Conservation (phyloP, 2,797 vertebrate species). For the Nyctalus aviator region DNA sequence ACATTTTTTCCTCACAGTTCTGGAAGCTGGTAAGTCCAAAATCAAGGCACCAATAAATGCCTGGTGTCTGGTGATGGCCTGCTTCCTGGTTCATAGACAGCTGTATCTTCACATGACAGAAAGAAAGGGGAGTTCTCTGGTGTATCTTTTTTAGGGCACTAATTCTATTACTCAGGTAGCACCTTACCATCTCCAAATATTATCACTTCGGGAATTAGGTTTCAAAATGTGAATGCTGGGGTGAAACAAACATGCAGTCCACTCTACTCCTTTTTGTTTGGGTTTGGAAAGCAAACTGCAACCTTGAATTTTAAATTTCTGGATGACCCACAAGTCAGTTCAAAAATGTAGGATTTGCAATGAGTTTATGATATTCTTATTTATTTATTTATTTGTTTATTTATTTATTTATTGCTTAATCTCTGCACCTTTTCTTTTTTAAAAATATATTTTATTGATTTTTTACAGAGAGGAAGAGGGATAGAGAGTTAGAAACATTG, state of each 20-base stretch:
- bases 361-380: neutral
- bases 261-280: neutral
- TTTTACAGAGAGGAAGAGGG: too few species aligned
- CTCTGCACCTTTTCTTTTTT: neutral
- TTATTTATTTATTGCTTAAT: neutral
- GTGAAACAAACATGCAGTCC: neutral
- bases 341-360: constrained; percentile 1
- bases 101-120: neutral
- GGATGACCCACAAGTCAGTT: constrained; percentile 25
- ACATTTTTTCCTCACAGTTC: neutral
- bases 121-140: neutral
- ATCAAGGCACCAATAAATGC: neutral
- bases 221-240: neutral
- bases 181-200: neutral
- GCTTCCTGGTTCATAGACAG: neutral
- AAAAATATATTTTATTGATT: too few species aligned
- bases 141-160: neutral
- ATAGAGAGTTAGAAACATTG: too few species aligned
- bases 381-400: too few species aligned
- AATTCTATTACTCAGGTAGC: neutral
- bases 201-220: neutral
- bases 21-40: neutral
- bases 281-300: constrained; percentile 35
- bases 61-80: neutral
- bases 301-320: constrained; percentile 62